Conservation (phyloP, 92 coral and sea anemone species). For the Virgularia gustaviana region DNA sequence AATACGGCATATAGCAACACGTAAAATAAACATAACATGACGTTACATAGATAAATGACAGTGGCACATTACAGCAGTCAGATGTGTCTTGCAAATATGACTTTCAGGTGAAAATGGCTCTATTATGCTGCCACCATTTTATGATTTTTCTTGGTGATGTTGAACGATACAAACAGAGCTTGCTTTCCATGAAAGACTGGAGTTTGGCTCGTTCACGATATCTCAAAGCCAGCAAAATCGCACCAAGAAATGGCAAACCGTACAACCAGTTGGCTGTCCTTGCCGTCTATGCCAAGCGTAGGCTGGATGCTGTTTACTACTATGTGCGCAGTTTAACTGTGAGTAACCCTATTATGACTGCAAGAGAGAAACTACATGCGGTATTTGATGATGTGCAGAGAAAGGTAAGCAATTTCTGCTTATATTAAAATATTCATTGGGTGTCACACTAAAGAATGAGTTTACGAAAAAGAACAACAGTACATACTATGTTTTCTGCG, state of each 20-base stretch:
- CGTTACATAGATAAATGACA: too few relatives aligned
- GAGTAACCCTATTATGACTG: constrained; percentile 86
- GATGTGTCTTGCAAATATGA: not conserved
- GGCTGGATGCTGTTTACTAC: constrained; percentile 84
- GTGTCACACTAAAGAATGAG: too few relatives aligned
- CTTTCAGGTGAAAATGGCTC: constrained; percentile 78
- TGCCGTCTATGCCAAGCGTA: constrained; percentile 94
- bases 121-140: constrained; percentile 76
- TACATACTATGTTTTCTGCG: too few relatives aligned
- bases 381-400: constrained; percentile 87
- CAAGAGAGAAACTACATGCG: constrained; percentile 73
- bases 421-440: too few relatives aligned
- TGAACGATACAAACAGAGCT: constrained; percentile 75
- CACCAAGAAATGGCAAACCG: constrained; percentile 95
- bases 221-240: constrained; percentile 84
- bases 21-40: too few relatives aligned
- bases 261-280: constrained; percentile 92
- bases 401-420: constrained; percentile 55
- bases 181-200: constrained; percentile 70
- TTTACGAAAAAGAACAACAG: too few relatives aligned
- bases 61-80: not conserved
- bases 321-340: constrained; percentile 81
- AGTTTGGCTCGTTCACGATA: constrained; percentile 73
- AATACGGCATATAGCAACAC: too few relatives aligned
- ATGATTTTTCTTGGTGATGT: constrained; percentile 93